phyloP scores from a whole-genome alignment of 2,113 vertebrate species.

The Sceloporus tristichus region DNA sequence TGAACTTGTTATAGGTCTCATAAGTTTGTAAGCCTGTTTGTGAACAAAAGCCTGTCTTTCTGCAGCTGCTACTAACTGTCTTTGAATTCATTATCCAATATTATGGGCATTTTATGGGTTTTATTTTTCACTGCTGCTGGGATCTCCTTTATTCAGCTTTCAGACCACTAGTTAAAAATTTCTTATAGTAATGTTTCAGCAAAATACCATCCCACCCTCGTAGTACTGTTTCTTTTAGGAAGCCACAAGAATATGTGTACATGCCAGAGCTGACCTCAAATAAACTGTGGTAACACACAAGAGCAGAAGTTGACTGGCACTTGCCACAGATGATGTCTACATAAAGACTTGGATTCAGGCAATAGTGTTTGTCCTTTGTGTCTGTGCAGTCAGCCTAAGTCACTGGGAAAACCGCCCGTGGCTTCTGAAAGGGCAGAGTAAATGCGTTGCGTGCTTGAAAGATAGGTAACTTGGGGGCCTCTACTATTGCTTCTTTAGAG shows the following conservation, averaged over 20 bases:
- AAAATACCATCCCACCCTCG: neutral
- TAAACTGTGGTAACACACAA: neutral
- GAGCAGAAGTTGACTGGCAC: too few species aligned
- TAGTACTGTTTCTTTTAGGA: neutral
- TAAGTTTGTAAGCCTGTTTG: neutral
- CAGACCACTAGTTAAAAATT: neutral
- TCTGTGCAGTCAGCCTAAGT: neutral
- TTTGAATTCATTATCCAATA: neutral
- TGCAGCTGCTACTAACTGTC: neutral
- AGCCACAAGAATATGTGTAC: neutral
- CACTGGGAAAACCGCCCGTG: neutral
- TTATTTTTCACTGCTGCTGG: neutral
- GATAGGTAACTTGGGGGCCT: neutral
- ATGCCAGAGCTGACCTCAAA: neutral
- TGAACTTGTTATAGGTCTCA: too few species aligned
- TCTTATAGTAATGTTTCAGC: neutral
- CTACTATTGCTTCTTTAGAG: neutral
- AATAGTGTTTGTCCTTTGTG: neutral
- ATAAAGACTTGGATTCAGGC: neutral
- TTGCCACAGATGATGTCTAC: too few species aligned
- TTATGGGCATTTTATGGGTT: neutral
- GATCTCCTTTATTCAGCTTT: neutral
- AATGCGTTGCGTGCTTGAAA: neutral
- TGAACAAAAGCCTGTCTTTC: neutral
- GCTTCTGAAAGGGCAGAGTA: conserved; percentile 5